A percentile compares a stretch with the other conserved stretches of the same genome.
Conservation (phyloP, 2,888 invertebrate genomes). For the Romanomermis culicivorax region DNA sequence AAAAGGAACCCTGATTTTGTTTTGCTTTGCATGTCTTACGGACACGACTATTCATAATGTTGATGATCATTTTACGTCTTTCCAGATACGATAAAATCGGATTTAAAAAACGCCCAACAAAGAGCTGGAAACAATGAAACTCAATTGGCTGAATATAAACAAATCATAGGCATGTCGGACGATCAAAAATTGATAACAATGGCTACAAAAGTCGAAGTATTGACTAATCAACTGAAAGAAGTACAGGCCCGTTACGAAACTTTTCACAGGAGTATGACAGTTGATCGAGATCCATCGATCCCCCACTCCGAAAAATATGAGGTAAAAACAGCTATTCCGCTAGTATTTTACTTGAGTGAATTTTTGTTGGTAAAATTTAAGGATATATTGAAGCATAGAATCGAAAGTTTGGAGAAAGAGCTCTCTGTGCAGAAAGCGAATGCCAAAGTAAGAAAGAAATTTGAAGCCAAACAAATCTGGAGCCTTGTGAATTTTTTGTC, state of each 20-base stretch:
- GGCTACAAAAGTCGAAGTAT: slow-evolving; percentile 25
- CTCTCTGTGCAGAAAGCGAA: slow-evolving; percentile 12
- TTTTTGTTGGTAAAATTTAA: not conserved
- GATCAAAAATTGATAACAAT: slow-evolving; percentile 24
- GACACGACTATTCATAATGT: too few species aligned
- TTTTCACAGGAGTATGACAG: slow-evolving; percentile 18
- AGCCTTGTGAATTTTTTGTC: too few species aligned
- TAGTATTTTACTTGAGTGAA: not conserved
- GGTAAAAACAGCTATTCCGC: not conserved
- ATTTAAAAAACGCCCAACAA: slow-evolving; percentile 13
- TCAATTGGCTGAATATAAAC: slow-evolving; percentile 16
- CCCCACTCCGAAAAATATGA: slow-evolving; percentile 11
- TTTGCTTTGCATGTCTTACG: not conserved
- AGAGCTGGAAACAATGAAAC: slow-evolving; percentile 12
- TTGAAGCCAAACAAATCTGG: too few species aligned
- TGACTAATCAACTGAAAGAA: slow-evolving; percentile 21
- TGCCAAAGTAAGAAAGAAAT: too few species aligned
- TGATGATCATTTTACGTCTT: too few species aligned
- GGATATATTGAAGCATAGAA: too few species aligned
- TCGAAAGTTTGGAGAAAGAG: slow-evolving; percentile 19
- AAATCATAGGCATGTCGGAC: slow-evolving; percentile 22
- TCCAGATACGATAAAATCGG: slow-evolving; percentile 9
- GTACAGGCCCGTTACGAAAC: slow-evolving; percentile 22
- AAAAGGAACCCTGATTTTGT: too few species aligned
- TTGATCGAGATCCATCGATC: too few species aligned